These are phyloP conservation scores for Drosophila parthenogenetica DNA, from an alignment of 2,888 invertebrate genomes.

Conservation along the genomic window DNA sequence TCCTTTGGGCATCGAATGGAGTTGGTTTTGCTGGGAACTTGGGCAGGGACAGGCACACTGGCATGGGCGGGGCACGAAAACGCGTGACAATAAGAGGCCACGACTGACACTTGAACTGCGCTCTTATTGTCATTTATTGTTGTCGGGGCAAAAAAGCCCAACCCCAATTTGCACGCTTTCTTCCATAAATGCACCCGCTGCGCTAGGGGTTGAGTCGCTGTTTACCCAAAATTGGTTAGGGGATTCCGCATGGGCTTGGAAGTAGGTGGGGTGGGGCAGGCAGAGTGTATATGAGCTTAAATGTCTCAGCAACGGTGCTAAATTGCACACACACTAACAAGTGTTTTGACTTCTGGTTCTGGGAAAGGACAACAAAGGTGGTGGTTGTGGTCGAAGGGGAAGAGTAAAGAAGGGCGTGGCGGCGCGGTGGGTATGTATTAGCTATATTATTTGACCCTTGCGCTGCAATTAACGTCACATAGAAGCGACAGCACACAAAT, in stretches of 20 bases:
- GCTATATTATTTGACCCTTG: slow-evolving; percentile 75
- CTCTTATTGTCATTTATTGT: slow-evolving; percentile 79
- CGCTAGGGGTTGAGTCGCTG: slow-evolving; percentile 37
- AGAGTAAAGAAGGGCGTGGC: neutral
- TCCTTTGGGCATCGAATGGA: slow-evolving; percentile 72
- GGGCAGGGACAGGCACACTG: neutral
- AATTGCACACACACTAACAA: slow-evolving; percentile 72
- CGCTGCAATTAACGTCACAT: slow-evolving; percentile 74
- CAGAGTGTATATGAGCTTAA: slow-evolving; percentile 30
- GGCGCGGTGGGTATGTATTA: slow-evolving; percentile 44
- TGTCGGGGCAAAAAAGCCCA: slow-evolving; percentile 55
- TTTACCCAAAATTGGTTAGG: slow-evolving; percentile 40
- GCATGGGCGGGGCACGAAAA: slow-evolving; percentile 49
- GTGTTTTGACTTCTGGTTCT: slow-evolving; percentile 58
- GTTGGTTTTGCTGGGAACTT: slow-evolving; percentile 10
- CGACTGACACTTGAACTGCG: slow-evolving; percentile 79
- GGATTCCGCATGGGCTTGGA: slow-evolving; percentile 18
- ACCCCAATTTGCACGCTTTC: slow-evolving; percentile 78
- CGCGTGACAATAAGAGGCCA: slow-evolving; percentile 81
- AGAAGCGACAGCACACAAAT: slow-evolving; percentile 70
- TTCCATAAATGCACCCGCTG: slow-evolving; percentile 70
- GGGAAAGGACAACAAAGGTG: slow-evolving; percentile 22
- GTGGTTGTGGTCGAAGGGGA: slow-evolving; percentile 1
- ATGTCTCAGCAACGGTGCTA: slow-evolving; percentile 73
- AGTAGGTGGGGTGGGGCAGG: slow-evolving; percentile 14